A percentile compares a stretch with the other conserved stretches of the same genome.
phyloP scores from a whole-genome alignment of 2,888 invertebrate genomes.

The Lagria hirta region DNA sequence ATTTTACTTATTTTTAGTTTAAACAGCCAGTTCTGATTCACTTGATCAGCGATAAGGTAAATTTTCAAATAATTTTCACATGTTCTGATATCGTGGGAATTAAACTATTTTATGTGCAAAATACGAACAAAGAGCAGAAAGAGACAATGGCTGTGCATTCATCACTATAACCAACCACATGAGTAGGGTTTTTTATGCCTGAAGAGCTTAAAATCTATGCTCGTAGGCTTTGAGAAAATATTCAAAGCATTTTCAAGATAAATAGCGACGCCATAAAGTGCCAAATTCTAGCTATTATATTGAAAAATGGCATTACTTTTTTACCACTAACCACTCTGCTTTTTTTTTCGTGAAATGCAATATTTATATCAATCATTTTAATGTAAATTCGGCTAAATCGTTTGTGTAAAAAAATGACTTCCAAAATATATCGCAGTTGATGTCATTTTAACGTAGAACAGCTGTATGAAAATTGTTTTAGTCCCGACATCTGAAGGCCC shows the following conservation, averaged over 20 bases:
- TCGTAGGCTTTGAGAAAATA: conserved; percentile 4
- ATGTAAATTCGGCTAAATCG: too few relatives aligned
- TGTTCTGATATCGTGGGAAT: conserved; percentile 13
- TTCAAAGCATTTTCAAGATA: not conserved
- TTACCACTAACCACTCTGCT: too few relatives aligned
- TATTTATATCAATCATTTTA: too few relatives aligned
- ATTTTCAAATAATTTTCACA: conserved; percentile 2
- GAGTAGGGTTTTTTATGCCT: conserved; percentile 7
- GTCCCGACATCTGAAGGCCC: conserved; percentile 10
- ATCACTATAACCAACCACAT: conserved; percentile 10
- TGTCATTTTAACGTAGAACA: conserved; percentile 17
- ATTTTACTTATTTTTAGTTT: too few relatives aligned
- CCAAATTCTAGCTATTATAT: too few relatives aligned
- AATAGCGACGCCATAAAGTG: too few relatives aligned
- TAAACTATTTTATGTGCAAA: conserved; percentile 6
- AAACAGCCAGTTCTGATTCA: too few relatives aligned
- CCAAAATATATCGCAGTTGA: too few relatives aligned
- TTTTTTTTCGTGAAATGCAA: too few relatives aligned
- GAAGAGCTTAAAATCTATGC: conserved; percentile 6
- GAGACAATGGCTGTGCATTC: conserved; percentile 17
- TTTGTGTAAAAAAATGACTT: too few relatives aligned
- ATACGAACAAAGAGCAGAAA: conserved; percentile 8
- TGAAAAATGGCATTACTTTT: too few relatives aligned
- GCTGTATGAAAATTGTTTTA: conserved; percentile 21
- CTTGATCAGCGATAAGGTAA: conserved; percentile 1